Percentiles rank a stretch among this genome's conserved stretches.
Conservation (phyloP, 2,888 invertebrate genomes). For the Mesorhabditis sp. region DNA sequence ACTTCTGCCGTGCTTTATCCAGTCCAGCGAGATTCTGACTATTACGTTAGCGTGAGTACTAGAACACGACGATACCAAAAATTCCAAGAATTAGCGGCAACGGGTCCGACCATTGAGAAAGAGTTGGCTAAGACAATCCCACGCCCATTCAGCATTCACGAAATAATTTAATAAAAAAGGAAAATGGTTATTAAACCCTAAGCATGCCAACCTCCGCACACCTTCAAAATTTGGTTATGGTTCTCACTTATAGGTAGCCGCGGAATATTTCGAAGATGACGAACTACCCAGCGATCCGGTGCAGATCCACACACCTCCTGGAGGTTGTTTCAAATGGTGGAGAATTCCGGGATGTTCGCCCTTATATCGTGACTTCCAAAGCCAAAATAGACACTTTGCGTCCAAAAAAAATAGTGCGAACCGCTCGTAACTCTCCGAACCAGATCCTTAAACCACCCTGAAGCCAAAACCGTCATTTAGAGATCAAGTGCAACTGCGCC, state of each 20-base stretch:
- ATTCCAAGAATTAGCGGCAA: too few relatives aligned
- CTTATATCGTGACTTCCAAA: background rate
- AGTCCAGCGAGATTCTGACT: constrained; percentile 50
- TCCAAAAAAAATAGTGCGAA: background rate
- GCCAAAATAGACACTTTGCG: too few relatives aligned
- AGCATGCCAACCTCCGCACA: too few relatives aligned
- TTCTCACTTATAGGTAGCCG: constrained; percentile 23
- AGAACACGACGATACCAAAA: background rate
- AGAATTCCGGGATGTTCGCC: background rate
- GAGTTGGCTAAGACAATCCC: background rate
- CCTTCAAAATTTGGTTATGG: too few relatives aligned
- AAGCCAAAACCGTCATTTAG: constrained; percentile 23
- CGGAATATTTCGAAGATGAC: constrained; percentile 49
- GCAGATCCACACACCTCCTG: constrained; percentile 43
- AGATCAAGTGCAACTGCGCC: constrained; percentile 50
- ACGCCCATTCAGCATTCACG: background rate
- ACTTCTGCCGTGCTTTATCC: constrained; percentile 28
- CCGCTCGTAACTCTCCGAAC: background rate
- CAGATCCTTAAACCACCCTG: background rate
- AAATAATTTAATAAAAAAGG: too few relatives aligned
- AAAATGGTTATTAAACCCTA: too few relatives aligned
- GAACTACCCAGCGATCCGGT: constrained; percentile 41
- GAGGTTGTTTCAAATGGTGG: constrained; percentile 26
- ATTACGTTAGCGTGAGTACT: constrained; percentile 42
- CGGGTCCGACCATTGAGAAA: background rate